Percentiles rank a stretch among this genome's conserved stretches.
Evolutionary conservation across 2,113 vertebrate species (phyloP).

Genomic region (Corythoichthys haematopterus): DNA sequence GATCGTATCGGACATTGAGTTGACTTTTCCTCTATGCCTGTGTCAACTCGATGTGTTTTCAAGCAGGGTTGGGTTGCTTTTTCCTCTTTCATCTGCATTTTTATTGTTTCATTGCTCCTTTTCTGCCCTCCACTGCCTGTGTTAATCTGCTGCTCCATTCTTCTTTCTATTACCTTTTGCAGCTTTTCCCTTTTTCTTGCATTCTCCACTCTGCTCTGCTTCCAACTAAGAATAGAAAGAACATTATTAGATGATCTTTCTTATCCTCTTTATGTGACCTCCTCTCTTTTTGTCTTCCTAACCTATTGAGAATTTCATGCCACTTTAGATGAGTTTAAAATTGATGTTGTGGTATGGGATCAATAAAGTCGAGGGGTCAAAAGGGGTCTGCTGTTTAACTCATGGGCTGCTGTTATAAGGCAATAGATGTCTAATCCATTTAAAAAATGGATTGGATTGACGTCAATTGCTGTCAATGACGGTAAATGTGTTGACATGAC

Average conservation of each 20-base stretch:
- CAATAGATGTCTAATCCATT: no score
- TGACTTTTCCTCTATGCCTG: constrained; percentile 30
- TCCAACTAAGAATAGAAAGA: constrained; percentile 54
- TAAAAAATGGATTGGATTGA: no score
- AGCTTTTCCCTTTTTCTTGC: constrained; percentile 21
- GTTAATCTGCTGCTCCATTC: constrained; percentile 44
- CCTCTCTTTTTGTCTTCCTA: constrained; percentile 10
- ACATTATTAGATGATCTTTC: constrained; percentile 51
- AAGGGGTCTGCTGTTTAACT: no score
- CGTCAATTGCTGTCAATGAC: no score
- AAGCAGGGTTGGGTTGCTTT: constrained; percentile 24
- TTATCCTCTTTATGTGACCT: constrained; percentile 12
- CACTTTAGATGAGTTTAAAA: constrained; percentile 12
- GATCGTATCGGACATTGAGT: constrained; percentile 23
- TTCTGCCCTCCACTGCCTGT: constrained; percentile 29
- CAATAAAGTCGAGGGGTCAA: no score
- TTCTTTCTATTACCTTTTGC: constrained; percentile 32
- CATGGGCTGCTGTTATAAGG: no score
- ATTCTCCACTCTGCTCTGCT: constrained; percentile 30
- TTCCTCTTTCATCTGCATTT: constrained; percentile 57
- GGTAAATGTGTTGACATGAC: no score
- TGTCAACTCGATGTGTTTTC: constrained; percentile 37
- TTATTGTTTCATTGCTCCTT: constrained; percentile 59
- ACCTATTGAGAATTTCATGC: constrained; percentile 32
- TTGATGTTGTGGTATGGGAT: constrained; percentile 13